Evolutionary conservation across 2,113 vertebrate species (phyloP).

Genomic region (Saguinus imperator): DNA sequence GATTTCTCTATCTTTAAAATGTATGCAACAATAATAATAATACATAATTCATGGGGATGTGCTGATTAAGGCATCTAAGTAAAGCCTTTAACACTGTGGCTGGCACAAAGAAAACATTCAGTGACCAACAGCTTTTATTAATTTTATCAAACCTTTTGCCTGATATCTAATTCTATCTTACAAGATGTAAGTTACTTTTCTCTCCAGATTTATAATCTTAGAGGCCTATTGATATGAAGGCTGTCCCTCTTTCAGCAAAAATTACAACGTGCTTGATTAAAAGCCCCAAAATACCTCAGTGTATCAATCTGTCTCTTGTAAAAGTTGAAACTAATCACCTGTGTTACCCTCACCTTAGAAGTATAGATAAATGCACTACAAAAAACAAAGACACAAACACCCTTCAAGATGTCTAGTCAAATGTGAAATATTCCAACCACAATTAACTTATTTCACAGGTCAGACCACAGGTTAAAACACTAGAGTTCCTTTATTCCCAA

Average conservation of each 20-base stretch:
- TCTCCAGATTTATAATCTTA: neutral
- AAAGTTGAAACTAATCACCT: neutral
- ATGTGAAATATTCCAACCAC: neutral
- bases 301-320: neutral
- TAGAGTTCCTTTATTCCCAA: neutral
- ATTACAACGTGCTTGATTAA: neutral
- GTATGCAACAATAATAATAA: neutral
- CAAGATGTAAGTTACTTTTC: neutral
- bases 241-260: neutral
- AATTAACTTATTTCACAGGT: neutral
- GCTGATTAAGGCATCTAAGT: neutral
- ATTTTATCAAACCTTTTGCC: neutral
- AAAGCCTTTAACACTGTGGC: neutral
- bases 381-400: neutral
- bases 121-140: neutral
- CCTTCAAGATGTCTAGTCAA: neutral
- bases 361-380: neutral
- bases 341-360: neutral
- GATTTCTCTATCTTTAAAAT: slow-evolving; percentile 5
- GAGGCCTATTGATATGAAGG: neutral
- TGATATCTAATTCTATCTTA: neutral
- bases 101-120: neutral
- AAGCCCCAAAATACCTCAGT: neutral
- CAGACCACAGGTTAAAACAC: neutral
- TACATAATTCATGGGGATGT: neutral